A percentile compares a stretch with the other conserved stretches of the same genome.
phyloP scores from a whole-genome alignment of 2,113 vertebrate species.

The Sialia sialis region DNA sequence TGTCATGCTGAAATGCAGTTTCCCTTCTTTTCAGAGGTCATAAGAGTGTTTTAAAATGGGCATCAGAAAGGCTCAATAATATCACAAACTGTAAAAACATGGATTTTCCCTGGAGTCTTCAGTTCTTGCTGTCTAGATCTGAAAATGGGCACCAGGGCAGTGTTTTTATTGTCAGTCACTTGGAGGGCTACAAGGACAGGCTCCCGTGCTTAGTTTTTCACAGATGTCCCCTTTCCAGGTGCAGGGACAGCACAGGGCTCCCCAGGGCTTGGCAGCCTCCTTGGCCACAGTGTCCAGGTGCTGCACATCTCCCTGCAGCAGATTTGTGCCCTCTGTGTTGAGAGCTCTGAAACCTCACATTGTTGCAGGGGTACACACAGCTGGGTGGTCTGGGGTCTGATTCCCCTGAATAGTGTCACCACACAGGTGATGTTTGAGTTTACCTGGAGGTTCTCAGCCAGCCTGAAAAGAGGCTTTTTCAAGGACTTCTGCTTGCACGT shows the following conservation, averaged over 20 bases:
- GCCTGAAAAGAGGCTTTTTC: not conserved
- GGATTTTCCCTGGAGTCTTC: constrained; percentile 20
- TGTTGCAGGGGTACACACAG: not conserved
- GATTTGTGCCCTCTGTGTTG: not conserved
- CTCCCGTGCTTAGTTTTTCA: not conserved
- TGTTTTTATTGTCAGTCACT: constrained; percentile 1
- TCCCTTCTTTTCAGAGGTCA: constrained; percentile 30
- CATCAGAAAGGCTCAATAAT: constrained; percentile 10
- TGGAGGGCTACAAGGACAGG: not conserved
- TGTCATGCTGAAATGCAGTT: constrained; percentile 51
- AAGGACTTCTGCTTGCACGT: not conserved
- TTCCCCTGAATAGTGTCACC: not conserved
- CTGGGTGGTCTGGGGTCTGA: not conserved
- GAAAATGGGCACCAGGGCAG: constrained; percentile 16
- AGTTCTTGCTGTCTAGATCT: not conserved
- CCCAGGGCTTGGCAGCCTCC: not conserved
- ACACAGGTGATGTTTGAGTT: not conserved
- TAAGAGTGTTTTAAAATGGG: constrained; percentile 28
- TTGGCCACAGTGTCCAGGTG: not conserved
- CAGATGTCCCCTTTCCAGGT: not conserved
- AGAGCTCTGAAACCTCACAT: not conserved
- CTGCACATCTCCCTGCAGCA: not conserved
- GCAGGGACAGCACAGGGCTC: not conserved
- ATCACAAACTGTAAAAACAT: constrained; percentile 4
- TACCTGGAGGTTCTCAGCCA: not conserved